Percentiles rank a stretch among this genome's conserved stretches.
These are phyloP conservation scores for Cenopis cana DNA, from an alignment of 2,888 invertebrate genomes.

Conservation along the genomic window DNA sequence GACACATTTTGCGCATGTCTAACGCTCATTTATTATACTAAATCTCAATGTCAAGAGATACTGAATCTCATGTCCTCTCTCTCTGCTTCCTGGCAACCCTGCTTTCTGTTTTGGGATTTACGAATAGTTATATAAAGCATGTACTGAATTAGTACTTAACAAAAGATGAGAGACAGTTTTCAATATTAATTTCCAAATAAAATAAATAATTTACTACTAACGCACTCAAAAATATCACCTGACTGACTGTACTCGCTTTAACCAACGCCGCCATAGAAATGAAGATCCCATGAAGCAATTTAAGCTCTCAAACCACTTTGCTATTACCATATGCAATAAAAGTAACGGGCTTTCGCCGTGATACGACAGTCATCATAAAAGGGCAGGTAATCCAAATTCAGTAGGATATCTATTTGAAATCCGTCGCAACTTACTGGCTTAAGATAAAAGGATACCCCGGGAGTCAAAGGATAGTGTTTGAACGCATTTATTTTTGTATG, in stretches of 20 bases:
- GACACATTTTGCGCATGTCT: too few relatives aligned
- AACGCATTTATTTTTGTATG: conserved; percentile 6
- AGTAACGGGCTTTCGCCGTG: conserved; percentile 16
- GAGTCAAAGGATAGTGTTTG: conserved; percentile 32
- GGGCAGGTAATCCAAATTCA: conserved; percentile 23
- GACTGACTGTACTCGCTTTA: background rate
- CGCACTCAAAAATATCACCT: background rate
- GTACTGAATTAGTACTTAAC: too few relatives aligned
- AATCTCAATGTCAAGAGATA: too few relatives aligned
- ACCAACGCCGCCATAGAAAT: background rate
- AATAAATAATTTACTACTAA: too few relatives aligned
- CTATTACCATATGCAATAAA: conserved; percentile 25
- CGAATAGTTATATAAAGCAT: too few relatives aligned
- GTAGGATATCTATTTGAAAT: conserved; percentile 14
- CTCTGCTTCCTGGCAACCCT: too few relatives aligned
- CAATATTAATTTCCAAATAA: too few relatives aligned
- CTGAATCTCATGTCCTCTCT: too few relatives aligned
- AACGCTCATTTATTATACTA: too few relatives aligned
- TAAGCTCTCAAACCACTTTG: background rate
- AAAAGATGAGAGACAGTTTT: too few relatives aligned
- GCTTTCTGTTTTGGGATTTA: too few relatives aligned
- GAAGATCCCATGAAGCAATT: conserved; percentile 7
- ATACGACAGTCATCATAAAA: conserved; percentile 14
- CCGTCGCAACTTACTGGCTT: conserved; percentile 37
- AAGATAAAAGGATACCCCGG: conserved; percentile 36